A percentile compares a stretch with the other conserved stretches of the same genome.
Conservation (phyloP, 2,888 invertebrate genomes). For the Stenoptilia bipunctidactyla region DNA sequence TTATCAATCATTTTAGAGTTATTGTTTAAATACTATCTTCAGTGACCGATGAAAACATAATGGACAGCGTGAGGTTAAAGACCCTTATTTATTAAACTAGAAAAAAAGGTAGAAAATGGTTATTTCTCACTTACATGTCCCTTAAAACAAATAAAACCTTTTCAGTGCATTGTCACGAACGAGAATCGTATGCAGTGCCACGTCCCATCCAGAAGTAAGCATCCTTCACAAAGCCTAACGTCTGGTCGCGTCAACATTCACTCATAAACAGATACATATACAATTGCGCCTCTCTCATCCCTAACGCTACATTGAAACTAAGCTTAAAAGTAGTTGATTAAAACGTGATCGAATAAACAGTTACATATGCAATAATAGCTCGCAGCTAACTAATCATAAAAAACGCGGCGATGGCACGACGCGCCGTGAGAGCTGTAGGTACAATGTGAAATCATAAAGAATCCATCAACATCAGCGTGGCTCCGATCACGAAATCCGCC, state of each 20-base stretch:
- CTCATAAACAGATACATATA: too few species aligned
- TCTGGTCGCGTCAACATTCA: neutral
- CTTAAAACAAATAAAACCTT: slow-evolving; percentile 12
- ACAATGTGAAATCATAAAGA: slow-evolving; percentile 46
- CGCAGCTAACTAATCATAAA: slow-evolving; percentile 27
- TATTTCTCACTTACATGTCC: too few species aligned
- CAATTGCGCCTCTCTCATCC: too few species aligned
- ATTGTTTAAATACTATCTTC: slow-evolving; percentile 13
- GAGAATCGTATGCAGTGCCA: slow-evolving; percentile 26
- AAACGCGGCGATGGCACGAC: slow-evolving; percentile 35
- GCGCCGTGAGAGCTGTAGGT: too few species aligned
- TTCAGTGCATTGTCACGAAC: slow-evolving; percentile 25
- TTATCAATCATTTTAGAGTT: slow-evolving; percentile 22
- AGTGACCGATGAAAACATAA: neutral
- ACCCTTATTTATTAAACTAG: neutral
- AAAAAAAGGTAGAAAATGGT: too few species aligned
- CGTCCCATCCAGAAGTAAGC: slow-evolving; percentile 18
- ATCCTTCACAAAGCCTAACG: slow-evolving; percentile 4
- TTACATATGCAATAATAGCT: slow-evolving; percentile 1
- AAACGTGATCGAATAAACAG: neutral
- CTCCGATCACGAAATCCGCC: slow-evolving; percentile 64
- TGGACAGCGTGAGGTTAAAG: neutral
- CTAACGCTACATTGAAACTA: slow-evolving; percentile 1
- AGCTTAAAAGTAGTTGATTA: slow-evolving; percentile 1
- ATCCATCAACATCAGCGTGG: slow-evolving; percentile 63